A percentile compares a stretch with the other conserved stretches of the same genome.
These are phyloP conservation scores for Gisinianus flammeolus DNA, from an alignment of 2,888 invertebrate species.

Conservation along the genomic window DNA sequence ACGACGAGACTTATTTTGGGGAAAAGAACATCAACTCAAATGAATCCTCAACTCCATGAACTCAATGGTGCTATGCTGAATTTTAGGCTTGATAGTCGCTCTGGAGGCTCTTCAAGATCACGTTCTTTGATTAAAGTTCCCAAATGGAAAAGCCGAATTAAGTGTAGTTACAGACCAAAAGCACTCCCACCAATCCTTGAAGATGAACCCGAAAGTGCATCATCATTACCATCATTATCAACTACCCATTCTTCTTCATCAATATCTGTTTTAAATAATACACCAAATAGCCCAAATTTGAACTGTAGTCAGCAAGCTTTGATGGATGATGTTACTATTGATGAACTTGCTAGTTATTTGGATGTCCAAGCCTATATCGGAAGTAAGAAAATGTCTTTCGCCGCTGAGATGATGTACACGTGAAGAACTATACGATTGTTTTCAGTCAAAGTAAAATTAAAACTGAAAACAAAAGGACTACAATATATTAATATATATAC, in stretches of 20 bases:
- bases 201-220: slow-evolving; percentile 38
- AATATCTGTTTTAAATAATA: neutral
- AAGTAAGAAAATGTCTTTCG: slow-evolving; percentile 96
- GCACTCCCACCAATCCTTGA: slow-evolving; percentile 48
- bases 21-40: neutral
- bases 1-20: neutral
- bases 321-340: slow-evolving; percentile 79
- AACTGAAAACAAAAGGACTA: too few species aligned
- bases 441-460: too few species aligned
- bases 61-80: slow-evolving; percentile 30
- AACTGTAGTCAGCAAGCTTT: slow-evolving; percentile 55
- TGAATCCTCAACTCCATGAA: neutral
- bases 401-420: slow-evolving; percentile 99
- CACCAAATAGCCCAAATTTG: slow-evolving; percentile 36
- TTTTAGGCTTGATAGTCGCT: slow-evolving; percentile 17
- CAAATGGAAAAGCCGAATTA: slow-evolving; percentile 27
- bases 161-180: slow-evolving; percentile 1
- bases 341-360: slow-evolving; percentile 93
- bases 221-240: neutral
- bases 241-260: neutral
- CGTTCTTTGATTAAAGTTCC: neutral
- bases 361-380: slow-evolving; percentile 94
- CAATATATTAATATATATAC: too few species aligned
- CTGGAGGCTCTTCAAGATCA: neutral
- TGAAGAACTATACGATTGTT: too few species aligned